Evolutionary conservation across 2,113 vertebrate genomes (phyloP), one percentile per base, ranked within the genome.

Genomic region (Hypomesus transpacificus): DNA sequence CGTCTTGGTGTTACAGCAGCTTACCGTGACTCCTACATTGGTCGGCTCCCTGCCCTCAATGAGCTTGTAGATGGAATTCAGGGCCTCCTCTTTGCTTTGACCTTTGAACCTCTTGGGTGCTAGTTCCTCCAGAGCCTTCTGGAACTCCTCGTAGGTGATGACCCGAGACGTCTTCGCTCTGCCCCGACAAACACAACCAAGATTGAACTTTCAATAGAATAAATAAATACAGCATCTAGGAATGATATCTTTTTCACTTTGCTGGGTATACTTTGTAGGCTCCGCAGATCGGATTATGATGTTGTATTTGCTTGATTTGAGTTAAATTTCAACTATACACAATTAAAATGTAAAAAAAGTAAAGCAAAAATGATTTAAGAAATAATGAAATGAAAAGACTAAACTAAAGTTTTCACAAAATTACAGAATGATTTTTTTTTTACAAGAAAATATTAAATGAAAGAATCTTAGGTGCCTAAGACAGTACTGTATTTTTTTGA

Each of bases 91-190:
- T 54, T 95, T 94, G 85, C 89, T 93, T 83, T 97, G 94, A 71
- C 92, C 94, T 88, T 96, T 98, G 88, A 98, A 98, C 51, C 92
- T 91, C 85, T 97, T 98, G 2, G 87, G 81, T 0, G 94, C 94
- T 83, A 98, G 75, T 24, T 96, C 95, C 71, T 95, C 93, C 83
- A 98, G 87, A 0, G 95, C 96, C 73, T 86, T 94, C 77, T 91
- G 92, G 81, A 98, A 98, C 86, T 98, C 96, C 86, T 95, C 94
- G 0, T 91, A 97, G 74, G 90, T 95, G 82, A 98, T 96, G 80
- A 96, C 94, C 0, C 96, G 90, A 22, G 96, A 93, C 0, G 96
- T 90, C 87, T 98, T 98, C 50, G 89, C 94, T 80, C 96, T 98
- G 83, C 76, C 59, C 39, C 34, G 78, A 39, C 74, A 66, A 34